Base-by-base conservation (phyloP, 2,888 invertebrate species). In the Adelognathus sp. region DNA sequence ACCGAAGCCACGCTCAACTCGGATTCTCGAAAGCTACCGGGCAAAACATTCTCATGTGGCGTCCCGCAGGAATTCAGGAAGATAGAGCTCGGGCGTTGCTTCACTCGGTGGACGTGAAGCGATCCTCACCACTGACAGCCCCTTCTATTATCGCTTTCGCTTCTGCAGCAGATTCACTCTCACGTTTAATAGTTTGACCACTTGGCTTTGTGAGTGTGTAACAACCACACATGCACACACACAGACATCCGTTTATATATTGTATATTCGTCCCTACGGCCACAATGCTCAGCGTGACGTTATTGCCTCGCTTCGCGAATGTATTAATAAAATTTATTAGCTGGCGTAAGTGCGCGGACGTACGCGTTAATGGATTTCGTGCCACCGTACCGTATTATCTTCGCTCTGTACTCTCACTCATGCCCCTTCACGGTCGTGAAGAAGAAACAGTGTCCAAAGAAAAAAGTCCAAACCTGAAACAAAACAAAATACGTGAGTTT, bases 321-420 rank as follows among this genome's bases (percentile, higher is more conserved):
- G 89, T 87, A 89, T 90, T 88, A 89, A 89, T 89, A 87, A 88
- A 90, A 88, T 90, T 89, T 89, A 90, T 89, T 88, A 85, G 87
- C 82, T 82, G 83, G 82, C 69, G 84, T 84, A 81, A 84, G 88
- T 86, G 85, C 82, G 85, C 84, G 79, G 80, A 83, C 79, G 82
- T 79, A 82, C 84, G 83, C 83, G 87, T 88, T 90, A 90, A 90
- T 90, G 90, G 88, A 90, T 90, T 90, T 88, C 81, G 84, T 73
- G 63, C 63, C 66, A 69, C 72, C 46, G 61, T n/a, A n/a, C 60
- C 56, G 58, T 64, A 76, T 50, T 44, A 69, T 72, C 60, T 71
- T 71, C 73, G 67, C 61, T 54, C 70, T 58, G 16, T 21, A 50
- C 39, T 63, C 41, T 50, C 16, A n/a, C 9, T 4, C 14, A 39